Conservation (phyloP, 2,797 vertebrate genomes). For the Apodemus agrarius region DNA sequence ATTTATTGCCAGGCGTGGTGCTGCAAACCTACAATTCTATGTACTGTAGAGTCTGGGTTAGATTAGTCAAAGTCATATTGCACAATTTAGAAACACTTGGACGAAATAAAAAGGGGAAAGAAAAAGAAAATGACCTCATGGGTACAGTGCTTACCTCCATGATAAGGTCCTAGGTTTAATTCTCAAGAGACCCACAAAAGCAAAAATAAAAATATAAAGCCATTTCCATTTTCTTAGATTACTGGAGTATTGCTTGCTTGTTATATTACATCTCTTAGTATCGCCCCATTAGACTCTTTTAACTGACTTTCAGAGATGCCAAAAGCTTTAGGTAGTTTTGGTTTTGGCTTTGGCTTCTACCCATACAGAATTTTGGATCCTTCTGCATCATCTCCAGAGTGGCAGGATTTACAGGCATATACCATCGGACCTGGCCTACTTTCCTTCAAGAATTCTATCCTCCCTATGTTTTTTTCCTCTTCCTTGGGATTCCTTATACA, state of each 20-base stretch:
- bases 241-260: not conserved
- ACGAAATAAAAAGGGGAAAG: not conserved
- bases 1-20: not conserved
- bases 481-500: not conserved
- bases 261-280: not conserved
- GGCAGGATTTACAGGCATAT: not conserved
- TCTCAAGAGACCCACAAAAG: not conserved
- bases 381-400: not conserved
- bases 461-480: not conserved
- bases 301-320: not conserved
- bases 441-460: not conserved
- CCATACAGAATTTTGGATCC: not conserved
- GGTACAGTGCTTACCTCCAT: not conserved
- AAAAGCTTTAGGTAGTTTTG: not conserved
- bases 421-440: not conserved
- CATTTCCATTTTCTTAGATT: not conserved
- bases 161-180: not conserved
- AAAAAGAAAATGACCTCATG: not conserved
- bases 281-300: not conserved
- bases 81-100: not conserved
- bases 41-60: not conserved
- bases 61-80: not conserved
- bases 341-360: not conserved
- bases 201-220: not conserved
- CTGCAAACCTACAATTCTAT: not conserved